Evolutionary conservation across 2,797 vertebrate genomes (phyloP).

Genomic region (Ateles fusciceps): DNA sequence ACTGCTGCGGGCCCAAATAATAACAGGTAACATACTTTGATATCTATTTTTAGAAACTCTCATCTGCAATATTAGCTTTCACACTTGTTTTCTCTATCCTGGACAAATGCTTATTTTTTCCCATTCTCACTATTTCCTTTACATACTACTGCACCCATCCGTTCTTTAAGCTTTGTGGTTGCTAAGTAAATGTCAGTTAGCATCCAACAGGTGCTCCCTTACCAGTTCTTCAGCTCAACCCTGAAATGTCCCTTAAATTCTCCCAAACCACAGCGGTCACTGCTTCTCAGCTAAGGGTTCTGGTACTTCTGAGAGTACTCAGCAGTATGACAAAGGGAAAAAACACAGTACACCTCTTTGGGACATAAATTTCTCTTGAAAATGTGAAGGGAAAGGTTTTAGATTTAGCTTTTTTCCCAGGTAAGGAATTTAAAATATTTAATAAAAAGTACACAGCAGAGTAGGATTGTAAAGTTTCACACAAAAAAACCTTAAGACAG

Average conservation of each 20-base stretch:
- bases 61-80: not conserved
- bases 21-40: not conserved
- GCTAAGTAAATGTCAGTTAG: not conserved
- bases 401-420: not conserved
- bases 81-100: not conserved
- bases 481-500: not conserved
- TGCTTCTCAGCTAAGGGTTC: not conserved
- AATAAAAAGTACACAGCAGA: not conserved
- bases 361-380: slow-evolving; percentile 20
- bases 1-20: not conserved
- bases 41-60: not conserved
- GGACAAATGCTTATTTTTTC: not conserved
- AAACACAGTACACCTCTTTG: not conserved
- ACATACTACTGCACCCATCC: not conserved
- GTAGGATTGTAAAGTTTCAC: not conserved
- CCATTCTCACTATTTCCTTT: not conserved
- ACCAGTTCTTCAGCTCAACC: not conserved
- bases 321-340: not conserved
- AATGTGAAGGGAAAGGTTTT: not conserved
- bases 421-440: slow-evolving; percentile 5
- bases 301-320: not conserved
- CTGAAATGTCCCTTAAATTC: not conserved
- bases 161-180: not conserved
- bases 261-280: not conserved
- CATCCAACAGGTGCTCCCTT: not conserved